A percentile compares a stretch with the other conserved stretches of the same genome.
These are phyloP conservation scores for Camponotus floridanus DNA, from an alignment of 1,140 invertebrate species.

Conservation along the genomic window DNA sequence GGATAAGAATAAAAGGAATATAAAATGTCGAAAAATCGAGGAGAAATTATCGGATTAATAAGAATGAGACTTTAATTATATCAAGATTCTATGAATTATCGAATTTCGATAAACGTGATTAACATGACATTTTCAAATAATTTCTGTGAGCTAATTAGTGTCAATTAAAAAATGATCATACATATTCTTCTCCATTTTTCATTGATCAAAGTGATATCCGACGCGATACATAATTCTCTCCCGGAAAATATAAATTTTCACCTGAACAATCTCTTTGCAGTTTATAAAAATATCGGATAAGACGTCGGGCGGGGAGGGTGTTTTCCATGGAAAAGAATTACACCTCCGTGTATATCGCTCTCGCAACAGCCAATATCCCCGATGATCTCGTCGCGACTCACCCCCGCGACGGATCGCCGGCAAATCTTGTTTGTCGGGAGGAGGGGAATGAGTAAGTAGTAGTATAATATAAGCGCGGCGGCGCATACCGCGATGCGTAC, in stretches of 20 bases:
- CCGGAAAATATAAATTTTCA: neutral
- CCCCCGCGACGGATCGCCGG: neutral
- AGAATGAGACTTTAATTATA: neutral
- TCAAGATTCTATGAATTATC: neutral
- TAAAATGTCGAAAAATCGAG: too few relatives aligned
- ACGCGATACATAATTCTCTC: neutral
- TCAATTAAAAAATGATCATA: neutral
- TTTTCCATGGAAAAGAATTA: constrained; percentile 27
- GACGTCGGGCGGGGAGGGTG: neutral
- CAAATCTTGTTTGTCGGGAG: constrained; percentile 42
- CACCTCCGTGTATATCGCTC: neutral
- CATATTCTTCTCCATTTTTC: neutral
- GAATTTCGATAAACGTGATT: neutral
- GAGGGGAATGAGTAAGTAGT: constrained; percentile 12
- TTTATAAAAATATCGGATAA: neutral
- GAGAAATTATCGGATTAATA: neutral
- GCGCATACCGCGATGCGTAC: constrained; percentile 33
- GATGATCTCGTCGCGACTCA: constrained; percentile 16
- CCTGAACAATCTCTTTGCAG: neutral
- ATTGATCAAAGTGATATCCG: neutral
- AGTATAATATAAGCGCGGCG: neutral
- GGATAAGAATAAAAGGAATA: neutral
- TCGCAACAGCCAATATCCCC: constrained; percentile 20
- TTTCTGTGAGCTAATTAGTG: neutral
- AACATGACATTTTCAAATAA: neutral